Base-by-base conservation (phyloP, 1,140 invertebrate species). In the Drosophila grimshawi region DNA sequence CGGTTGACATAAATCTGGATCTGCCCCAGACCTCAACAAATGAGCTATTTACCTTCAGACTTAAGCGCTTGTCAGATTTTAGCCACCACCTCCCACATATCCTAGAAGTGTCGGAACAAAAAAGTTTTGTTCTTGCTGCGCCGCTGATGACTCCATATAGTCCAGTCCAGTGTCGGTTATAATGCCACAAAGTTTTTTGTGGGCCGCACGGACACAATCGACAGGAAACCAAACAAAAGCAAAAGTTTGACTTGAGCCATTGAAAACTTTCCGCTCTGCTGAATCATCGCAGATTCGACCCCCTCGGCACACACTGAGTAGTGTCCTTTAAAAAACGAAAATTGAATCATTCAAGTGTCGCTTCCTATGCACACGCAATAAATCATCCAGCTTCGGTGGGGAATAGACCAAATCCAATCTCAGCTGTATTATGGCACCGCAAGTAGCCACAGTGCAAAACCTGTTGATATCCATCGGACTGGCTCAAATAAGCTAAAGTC, bases 301-400 rank as follows among this genome's bases (percentile, higher is more conserved):
- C 10, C 19, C 19, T 19, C 19, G 19, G n/a, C n/a, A 19, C 19
- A 56, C 55, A 48, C n/a, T n/a, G 30, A 46, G 35, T 4, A n/a
- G 10, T 43, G 39, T 43, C 39, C 59, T 35, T 8, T 10, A 11
- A 45, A 8, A 52, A 41, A 61, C 19, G 19, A 19, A 63, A 45
- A 61, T 66, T 76, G 52, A 62, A 72, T 61, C 68, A 66, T 65
- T 76, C 49, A 66, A 65, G 19, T 66, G 66, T 72, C 68, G 6
- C n/a, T 41, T 49, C n/a, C 6, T 19, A 69, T 55, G 52, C 45
- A 63, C 45, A 64, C 60, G 51, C 62, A 61, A 76, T 76, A 76
- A 71, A 72, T 76, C 68, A 66, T 76, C 19, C 35, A 11, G 39
- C 27, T 19, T 19, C 5, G 37, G 27, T 3, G 5, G 29, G 3